A percentile compares a stretch with the other conserved stretches of the same genome.
Evolutionary conservation across 2,113 vertebrate genomes (phyloP).

Genomic region (Heptranchias perlo): DNA sequence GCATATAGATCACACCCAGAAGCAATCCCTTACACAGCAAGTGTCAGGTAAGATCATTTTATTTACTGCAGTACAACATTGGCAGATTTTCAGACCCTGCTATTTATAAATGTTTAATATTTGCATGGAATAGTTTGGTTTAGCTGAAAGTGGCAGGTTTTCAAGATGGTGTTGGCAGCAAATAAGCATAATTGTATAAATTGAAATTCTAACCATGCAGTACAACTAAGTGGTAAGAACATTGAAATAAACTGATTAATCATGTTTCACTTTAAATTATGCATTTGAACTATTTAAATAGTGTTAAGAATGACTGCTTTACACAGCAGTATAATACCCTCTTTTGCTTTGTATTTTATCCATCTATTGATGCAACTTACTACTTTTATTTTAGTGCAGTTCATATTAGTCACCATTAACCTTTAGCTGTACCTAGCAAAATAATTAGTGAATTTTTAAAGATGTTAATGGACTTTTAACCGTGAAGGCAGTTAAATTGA

Average conservation of each 20-base stretch:
- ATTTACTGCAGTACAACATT: not conserved
- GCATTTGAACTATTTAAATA: not conserved
- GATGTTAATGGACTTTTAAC: not conserved
- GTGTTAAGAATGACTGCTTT: not conserved
- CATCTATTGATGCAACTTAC: too few relatives aligned
- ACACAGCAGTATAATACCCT: not conserved
- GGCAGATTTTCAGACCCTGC: too few relatives aligned
- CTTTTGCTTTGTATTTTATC: not conserved
- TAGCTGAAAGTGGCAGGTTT: not conserved
- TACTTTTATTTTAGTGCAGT: too few relatives aligned
- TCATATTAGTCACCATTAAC: too few relatives aligned
- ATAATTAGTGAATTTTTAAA: too few relatives aligned
- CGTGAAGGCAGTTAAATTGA: not conserved
- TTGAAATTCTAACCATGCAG: not conserved
- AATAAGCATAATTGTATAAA: not conserved
- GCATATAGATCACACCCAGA: slow-evolving; percentile 99
- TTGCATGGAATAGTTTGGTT: not conserved
- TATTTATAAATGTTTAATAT: not conserved
- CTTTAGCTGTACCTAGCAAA: too few relatives aligned
- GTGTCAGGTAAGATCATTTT: slow-evolving; percentile 78
- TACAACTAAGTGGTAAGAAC: not conserved
- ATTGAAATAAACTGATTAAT: not conserved
- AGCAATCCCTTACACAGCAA: slow-evolving; percentile 80
- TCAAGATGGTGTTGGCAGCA: not conserved
- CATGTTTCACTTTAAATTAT: not conserved